Evolutionary conservation across 2,113 vertebrate genomes (phyloP).

Genomic region (Holacanthus passer): DNA sequence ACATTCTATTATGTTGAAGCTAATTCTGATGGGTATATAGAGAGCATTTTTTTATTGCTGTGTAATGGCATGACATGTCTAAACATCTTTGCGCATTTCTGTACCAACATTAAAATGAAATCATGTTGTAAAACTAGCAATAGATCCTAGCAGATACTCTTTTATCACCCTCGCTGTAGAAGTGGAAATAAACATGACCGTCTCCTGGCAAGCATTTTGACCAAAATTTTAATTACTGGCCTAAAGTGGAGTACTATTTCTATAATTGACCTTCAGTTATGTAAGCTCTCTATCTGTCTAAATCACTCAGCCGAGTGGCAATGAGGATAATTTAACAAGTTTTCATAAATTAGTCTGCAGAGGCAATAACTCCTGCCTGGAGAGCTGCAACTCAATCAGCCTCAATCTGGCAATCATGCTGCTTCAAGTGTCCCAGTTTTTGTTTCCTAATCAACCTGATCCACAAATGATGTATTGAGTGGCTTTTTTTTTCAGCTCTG

Average conservation of each 20-base stretch:
- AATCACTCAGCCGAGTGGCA: slow-evolving; percentile 34
- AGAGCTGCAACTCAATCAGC: slow-evolving; percentile 42
- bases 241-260: slow-evolving; percentile 21
- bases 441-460: background rate
- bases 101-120: background rate
- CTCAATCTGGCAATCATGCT: slow-evolving; percentile 37
- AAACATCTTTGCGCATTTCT: background rate
- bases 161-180: background rate
- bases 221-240: slow-evolving; percentile 3
- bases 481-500: background rate
- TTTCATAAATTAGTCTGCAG: slow-evolving; percentile 52
- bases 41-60: too few species aligned
- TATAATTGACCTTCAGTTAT: slow-evolving; percentile 32
- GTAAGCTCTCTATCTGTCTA: slow-evolving; percentile 17
- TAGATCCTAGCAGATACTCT: background rate
- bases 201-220: slow-evolving; percentile 2
- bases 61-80: too few species aligned
- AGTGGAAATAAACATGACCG: background rate
- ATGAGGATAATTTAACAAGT: slow-evolving; percentile 54
- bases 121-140: background rate
- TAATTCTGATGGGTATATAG: background rate
- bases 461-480: background rate
- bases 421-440: slow-evolving; percentile 13
- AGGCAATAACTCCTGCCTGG: slow-evolving; percentile 44
- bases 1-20: background rate